Conservation (phyloP, 2,797 vertebrate genomes). For the Masticophis lateralis region DNA sequence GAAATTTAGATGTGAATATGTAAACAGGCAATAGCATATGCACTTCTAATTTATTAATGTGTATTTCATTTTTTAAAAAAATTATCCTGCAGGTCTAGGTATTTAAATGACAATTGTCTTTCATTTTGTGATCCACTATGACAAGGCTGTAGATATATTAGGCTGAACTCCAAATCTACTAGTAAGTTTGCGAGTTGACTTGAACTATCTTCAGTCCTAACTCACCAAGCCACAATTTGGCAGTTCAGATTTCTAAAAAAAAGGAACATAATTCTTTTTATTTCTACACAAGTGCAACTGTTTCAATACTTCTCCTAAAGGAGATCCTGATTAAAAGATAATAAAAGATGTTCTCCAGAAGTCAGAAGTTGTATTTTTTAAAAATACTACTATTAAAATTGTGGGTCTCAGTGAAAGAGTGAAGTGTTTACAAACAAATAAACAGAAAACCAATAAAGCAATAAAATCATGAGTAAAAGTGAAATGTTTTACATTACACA, state of each 20-base stretch:
- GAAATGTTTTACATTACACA: not conserved
- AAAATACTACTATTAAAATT: not conserved
- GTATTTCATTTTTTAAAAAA: not conserved
- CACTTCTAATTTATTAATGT: not conserved
- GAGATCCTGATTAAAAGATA: not conserved
- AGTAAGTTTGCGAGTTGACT: not conserved
- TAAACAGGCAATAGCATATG: not conserved
- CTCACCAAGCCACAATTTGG: not conserved
- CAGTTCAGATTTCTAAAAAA: not conserved
- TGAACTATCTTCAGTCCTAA: not conserved
- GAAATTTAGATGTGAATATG: not conserved
- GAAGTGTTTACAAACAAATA: not conserved
- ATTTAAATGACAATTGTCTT: not conserved
- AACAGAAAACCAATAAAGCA: not conserved
- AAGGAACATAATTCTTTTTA: not conserved
- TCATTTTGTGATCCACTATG: not conserved
- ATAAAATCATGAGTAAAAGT: not conserved
- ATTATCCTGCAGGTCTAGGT: not conserved
- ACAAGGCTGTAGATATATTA: not conserved
- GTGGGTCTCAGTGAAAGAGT: not conserved
- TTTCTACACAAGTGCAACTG: not conserved
- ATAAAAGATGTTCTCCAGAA: not conserved
- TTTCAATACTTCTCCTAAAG: not conserved
- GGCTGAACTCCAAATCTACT: not conserved
- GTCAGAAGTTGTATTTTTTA: not conserved